A percentile compares a stretch with the other conserved stretches of the same genome.
Evolutionary conservation across 2,888 invertebrate genomes (phyloP).

Genomic region (Deladenus siricidicola): DNA sequence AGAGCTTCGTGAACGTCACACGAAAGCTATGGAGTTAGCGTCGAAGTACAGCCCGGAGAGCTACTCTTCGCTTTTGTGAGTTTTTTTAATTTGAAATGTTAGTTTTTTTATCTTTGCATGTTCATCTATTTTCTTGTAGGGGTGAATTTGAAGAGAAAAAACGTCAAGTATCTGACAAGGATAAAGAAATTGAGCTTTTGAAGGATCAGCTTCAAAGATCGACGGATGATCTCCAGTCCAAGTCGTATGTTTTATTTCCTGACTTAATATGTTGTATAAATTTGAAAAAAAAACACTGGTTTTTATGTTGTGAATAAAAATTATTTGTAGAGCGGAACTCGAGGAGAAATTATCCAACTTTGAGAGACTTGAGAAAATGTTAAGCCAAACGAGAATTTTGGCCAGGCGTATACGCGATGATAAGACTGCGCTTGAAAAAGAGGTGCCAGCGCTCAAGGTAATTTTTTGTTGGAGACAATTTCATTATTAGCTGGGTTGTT

Average conservation of each 20-base stretch:
- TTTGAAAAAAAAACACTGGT: not conserved
- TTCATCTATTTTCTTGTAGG: not conserved
- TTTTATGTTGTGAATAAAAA: not conserved
- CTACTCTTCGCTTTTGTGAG: slow-evolving; percentile 13
- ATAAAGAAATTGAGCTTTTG: slow-evolving; percentile 9
- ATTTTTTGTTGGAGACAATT: not conserved
- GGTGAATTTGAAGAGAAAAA: slow-evolving; percentile 19
- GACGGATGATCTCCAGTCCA: slow-evolving; percentile 4
- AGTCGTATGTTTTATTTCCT: not conserved
- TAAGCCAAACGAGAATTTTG: not conserved
- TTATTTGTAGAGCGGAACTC: slow-evolving; percentile 5
- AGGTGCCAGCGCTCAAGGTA: slow-evolving; percentile 9
- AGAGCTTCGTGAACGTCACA: slow-evolving; percentile 7
- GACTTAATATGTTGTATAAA: not conserved
- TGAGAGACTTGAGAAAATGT: not conserved
- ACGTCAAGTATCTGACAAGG: slow-evolving; percentile 5
- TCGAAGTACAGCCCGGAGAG: slow-evolving; percentile 14
- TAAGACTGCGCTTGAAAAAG: not conserved
- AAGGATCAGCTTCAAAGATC: slow-evolving; percentile 7
- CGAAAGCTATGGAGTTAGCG: slow-evolving; percentile 12
- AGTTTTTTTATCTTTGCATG: not conserved
- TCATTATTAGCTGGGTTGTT: not conserved
- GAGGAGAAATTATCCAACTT: not conserved
- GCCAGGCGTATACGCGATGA: slow-evolving; percentile 17
- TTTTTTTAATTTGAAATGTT: no score